A percentile compares a stretch with the other conserved stretches of the same genome.
Evolutionary conservation across 2,797 vertebrate species (phyloP).

Genomic region (Melanotaenia pygmaea): DNA sequence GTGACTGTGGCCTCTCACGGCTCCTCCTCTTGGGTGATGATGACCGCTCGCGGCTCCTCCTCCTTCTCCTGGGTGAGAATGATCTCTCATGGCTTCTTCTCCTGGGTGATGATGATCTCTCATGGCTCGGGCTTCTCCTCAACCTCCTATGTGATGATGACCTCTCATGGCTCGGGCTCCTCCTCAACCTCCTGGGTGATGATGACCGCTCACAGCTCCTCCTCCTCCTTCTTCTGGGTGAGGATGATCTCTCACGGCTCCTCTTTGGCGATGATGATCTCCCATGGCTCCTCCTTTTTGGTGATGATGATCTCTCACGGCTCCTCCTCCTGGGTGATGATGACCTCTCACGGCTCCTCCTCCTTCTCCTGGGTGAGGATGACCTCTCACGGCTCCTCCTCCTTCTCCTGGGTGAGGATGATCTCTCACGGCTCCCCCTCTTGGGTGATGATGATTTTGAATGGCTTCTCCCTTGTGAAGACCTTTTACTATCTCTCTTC

Average conservation of each 20-base stretch:
- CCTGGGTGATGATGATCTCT: neutral
- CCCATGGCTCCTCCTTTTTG: no score
- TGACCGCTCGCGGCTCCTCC: neutral
- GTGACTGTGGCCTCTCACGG: neutral
- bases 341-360: neutral
- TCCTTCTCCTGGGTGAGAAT: neutral
- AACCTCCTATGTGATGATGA: neutral
- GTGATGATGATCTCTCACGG: neutral
- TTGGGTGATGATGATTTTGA: neutral
- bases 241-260: neutral
- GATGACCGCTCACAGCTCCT: constrained; percentile 3
- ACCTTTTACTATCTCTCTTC: neutral
- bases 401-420: neutral
- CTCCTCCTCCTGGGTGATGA: constrained; percentile 32
- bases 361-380: neutral
- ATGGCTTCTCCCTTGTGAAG: neutral
- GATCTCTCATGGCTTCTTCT: constrained; percentile 5
- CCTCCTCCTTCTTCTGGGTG: neutral
- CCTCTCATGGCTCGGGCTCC: constrained; percentile 2
- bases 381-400: constrained; percentile 1
- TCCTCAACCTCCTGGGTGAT: neutral
- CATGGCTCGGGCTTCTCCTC: neutral
- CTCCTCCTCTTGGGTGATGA: neutral
- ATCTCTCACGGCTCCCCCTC: neutral
- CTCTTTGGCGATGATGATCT: neutral